Evolutionary conservation across 2,113 vertebrate species (phyloP), one percentile per base, ranked within the genome.

Genomic region (Prochilodus magdalenae): DNA sequence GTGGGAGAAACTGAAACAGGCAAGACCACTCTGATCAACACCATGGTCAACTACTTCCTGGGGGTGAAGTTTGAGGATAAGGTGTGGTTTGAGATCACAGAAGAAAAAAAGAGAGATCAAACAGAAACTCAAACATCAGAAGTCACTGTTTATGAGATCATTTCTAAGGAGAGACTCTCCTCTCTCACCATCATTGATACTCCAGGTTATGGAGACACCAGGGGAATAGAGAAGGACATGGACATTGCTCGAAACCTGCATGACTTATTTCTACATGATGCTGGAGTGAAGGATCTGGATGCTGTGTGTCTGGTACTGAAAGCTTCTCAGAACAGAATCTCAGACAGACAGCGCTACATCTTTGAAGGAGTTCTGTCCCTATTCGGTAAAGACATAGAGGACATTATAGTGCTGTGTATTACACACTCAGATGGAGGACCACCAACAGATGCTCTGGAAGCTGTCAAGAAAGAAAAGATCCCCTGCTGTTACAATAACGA

Each of bases 131-230:
- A n/a, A n/a, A n/a, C n/a, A 0, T 75, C 83, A 6, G 75, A 62
- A 24, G 73, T 91, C 44, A 89, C 76, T 1, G 76, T 78, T 18
- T 90, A 89, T n/a, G 70, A 86, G 30, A 59, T n/a, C n/a, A n/a
- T n/a, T n/a, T n/a, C 70, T 0, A 59, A 63, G 7, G 5, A 57
- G 8, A 59, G 85, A 18, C 83, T 75, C 3, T 79, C 73, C 8
- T 89, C 86, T 59, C 75, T 91, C n/a, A n/a, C 80, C 40, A 81
- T 91, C 1, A 88, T 88, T 30, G 89, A 91, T 75, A 91, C 88
- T 1, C 89, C 88, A 26, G 90, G 88, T 24, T 90, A 88, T 66
- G 82, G 75, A 29, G 83, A 89, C 16, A 84, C 83, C 2, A 53
- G 74, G 59, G 88, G 87, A 24, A 63, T 83, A 7, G 57, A 62